Evolutionary conservation across 2,113 vertebrate species (phyloP).

Genomic region (Actinemys pallida): DNA sequence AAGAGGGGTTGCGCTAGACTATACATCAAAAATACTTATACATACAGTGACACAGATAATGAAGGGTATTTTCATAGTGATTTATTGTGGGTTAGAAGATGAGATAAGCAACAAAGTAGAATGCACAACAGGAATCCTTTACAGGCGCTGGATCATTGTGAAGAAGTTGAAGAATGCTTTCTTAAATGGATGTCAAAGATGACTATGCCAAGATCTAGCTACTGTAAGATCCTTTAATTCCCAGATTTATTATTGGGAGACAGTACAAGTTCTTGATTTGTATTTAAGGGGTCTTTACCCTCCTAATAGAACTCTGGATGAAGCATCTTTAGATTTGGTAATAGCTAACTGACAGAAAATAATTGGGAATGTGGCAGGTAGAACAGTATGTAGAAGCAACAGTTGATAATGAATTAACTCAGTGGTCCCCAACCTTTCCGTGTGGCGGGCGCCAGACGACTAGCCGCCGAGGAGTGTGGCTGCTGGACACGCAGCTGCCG

Average conservation of each 20-base stretch:
- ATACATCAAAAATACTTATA: accelerated
- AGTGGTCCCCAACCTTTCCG: background rate
- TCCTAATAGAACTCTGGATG: background rate
- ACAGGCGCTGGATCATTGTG: accelerated
- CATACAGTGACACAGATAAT: accelerated
- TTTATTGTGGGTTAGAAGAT: background rate
- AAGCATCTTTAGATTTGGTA: background rate
- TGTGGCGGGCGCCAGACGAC: too few species aligned
- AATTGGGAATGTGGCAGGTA: background rate
- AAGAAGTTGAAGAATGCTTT: background rate
- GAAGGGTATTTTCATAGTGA: background rate
- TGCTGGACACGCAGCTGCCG: too few species aligned
- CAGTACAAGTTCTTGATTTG: background rate
- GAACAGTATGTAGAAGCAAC: background rate
- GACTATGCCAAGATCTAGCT: accelerated
- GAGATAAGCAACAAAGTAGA: background rate
- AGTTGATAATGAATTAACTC: background rate
- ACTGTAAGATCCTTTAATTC: background rate
- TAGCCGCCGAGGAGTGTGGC: too few species aligned
- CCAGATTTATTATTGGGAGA: accelerated
- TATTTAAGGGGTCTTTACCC: accelerated
- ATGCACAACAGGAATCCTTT: background rate
- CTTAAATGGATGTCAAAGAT: background rate
- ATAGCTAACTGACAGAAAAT: background rate
- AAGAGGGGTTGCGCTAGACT: background rate